Evolutionary conservation across 2,113 vertebrate species (phyloP).

Genomic region (Alosa alosa): DNA sequence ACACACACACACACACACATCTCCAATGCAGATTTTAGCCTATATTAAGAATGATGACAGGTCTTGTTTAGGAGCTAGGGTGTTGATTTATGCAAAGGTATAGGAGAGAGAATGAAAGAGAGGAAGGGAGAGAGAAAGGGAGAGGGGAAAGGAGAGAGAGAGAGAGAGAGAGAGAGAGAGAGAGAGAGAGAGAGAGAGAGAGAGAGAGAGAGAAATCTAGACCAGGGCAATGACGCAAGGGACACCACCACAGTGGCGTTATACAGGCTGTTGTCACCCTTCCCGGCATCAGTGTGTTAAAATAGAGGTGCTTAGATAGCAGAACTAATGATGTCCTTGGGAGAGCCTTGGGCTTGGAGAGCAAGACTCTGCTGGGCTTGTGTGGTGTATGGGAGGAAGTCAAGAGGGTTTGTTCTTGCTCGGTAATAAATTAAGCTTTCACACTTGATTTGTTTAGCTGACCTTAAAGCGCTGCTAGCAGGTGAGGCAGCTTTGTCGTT

Average conservation of each 20-base stretch:
- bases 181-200: background rate
- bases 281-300: background rate
- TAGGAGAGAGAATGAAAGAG: background rate
- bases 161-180: background rate
- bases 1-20: no score
- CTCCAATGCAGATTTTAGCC: background rate
- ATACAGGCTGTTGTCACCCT: background rate
- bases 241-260: background rate
- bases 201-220: background rate
- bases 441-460: slow-evolving; percentile 34
- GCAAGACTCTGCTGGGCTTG: background rate
- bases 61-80: background rate
- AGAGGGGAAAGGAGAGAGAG: no score
- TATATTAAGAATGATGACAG: background rate
- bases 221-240: slow-evolving; percentile 6
- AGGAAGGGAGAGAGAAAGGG: background rate
- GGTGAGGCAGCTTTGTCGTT: slow-evolving; percentile 55
- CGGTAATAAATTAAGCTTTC: background rate
- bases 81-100: background rate
- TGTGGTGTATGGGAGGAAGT: background rate
- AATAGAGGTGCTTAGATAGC: slow-evolving; percentile 1
- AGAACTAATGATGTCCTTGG: slow-evolving; percentile 1
- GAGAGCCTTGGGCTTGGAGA: background rate
- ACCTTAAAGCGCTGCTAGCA: slow-evolving; percentile 60
- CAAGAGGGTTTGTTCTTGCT: background rate